Conservation (phyloP, 2,888 invertebrate species). For the Cylindroiulus punctatus region DNA sequence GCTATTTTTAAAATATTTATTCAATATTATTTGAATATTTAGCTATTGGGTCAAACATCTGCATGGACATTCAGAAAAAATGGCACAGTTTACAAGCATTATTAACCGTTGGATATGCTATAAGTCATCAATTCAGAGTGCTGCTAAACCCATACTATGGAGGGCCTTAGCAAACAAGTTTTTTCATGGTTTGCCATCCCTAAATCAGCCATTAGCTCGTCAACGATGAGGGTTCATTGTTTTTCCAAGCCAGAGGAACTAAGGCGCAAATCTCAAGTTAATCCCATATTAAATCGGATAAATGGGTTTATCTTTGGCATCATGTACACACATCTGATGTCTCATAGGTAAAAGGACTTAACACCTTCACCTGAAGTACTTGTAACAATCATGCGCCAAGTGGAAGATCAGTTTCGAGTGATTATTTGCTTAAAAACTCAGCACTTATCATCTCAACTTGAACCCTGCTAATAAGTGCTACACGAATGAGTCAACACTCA, state of each 20-base stretch:
- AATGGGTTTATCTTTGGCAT: conserved; percentile 1
- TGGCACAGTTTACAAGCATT: no score
- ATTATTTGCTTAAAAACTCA: neutral
- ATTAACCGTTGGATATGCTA: no score
- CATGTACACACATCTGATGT: neutral
- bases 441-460: neutral
- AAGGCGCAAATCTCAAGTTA: neutral
- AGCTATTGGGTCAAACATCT: no score
- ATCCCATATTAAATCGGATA: conserved; percentile 18
- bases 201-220: conserved; percentile 11
- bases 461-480: neutral
- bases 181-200: neutral
- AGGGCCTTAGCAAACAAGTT: neutral
- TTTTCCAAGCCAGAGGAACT: neutral
- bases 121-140: no score
- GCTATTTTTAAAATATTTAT: no score
- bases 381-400: neutral
- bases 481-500: no score
- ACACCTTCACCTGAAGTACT: neutral
- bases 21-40: no score
- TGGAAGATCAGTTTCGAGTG: neutral
- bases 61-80: no score
- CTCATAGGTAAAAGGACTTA: neutral
- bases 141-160: neutral
- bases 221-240: conserved; percentile 9